Evolutionary conservation across 2,888 invertebrate genomes (phyloP), one percentile per base, ranked within the genome.

Genomic region (Meloe dianella): DNA sequence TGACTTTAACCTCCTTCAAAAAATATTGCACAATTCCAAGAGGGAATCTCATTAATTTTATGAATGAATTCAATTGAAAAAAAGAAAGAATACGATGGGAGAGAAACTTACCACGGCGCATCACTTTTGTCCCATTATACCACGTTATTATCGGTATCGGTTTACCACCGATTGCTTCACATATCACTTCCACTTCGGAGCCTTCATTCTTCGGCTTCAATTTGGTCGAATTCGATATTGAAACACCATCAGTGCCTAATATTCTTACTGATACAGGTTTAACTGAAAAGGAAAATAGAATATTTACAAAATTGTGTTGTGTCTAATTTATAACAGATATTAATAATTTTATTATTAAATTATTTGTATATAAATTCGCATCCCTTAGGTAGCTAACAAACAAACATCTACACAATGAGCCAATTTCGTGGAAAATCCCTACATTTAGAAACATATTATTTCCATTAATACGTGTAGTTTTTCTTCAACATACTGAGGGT

Each of bases 111-210:
- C 80, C 80, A 73, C 90, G 90, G 70, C 87, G 83, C 64, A 91
- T 85, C 75, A 89, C 87, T 60, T 87, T 86, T 54, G 88, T 89
- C 74, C 91, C 92, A 81, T 94, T 93, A 86, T 89, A 94, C 96
- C 96, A 96, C 70, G 89, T 89, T 67, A 96, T 91, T 74, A 88
- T 88, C 1, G 96, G 95, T 71, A 92, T 91, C 0, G 96, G 96
- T 74, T 94, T 92, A 57, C 95, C 95, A 60, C 92, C 92, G 56
- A 88, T 88, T 61, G 94, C 93, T 67, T 91, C 88, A 79, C 94
- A 94, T 70, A 87, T 88, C 68, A 94, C 84, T 73, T 88, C 89
- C 72, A 93, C 85, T 75, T 87, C 86, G 14, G 88, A 87, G 54
- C 90, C 88, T 82, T 94, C 93, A 74, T 89, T 87, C 74, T 91